phyloP scores from a whole-genome alignment of 2,888 invertebrate species.

The Apodemia zela region DNA sequence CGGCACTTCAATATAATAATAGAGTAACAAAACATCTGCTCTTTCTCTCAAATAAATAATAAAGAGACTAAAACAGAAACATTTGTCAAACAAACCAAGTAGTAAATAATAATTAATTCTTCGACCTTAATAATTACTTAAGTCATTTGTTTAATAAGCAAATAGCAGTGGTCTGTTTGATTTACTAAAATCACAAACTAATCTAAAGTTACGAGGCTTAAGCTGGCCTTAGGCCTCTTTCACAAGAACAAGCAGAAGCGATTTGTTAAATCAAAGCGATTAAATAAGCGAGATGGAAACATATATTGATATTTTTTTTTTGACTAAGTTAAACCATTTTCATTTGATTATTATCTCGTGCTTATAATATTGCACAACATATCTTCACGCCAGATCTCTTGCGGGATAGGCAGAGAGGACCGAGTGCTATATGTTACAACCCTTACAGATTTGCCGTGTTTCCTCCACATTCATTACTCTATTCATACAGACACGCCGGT shows the following conservation, averaged over 20 bases:
- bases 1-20: background rate
- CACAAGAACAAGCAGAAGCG: background rate
- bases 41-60: background rate
- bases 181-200: slow-evolving; percentile 12
- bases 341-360: too few relatives aligned
- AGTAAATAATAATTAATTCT: slow-evolving; percentile 11
- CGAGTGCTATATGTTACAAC: too few relatives aligned
- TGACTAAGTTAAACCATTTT: too few relatives aligned
- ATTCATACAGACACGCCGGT: too few relatives aligned
- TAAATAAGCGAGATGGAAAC: too few relatives aligned
- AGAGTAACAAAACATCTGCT: background rate
- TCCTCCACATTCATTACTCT: too few relatives aligned
- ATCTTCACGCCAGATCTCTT: too few relatives aligned
- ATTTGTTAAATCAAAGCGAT: background rate
- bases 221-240: background rate
- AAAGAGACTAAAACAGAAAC: background rate
- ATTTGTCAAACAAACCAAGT: slow-evolving; percentile 5
- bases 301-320: too few relatives aligned
- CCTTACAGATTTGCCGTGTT: too few relatives aligned
- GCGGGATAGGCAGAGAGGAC: too few relatives aligned
- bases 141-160: slow-evolving; percentile 6
- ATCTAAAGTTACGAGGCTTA: slow-evolving; percentile 1
- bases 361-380: too few relatives aligned
- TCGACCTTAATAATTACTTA: slow-evolving; percentile 10
- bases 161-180: slow-evolving; percentile 10